phyloP scores from a whole-genome alignment of 64 coral and sea anemone genomes.

The Hydrozoanthus tunicans region DNA sequence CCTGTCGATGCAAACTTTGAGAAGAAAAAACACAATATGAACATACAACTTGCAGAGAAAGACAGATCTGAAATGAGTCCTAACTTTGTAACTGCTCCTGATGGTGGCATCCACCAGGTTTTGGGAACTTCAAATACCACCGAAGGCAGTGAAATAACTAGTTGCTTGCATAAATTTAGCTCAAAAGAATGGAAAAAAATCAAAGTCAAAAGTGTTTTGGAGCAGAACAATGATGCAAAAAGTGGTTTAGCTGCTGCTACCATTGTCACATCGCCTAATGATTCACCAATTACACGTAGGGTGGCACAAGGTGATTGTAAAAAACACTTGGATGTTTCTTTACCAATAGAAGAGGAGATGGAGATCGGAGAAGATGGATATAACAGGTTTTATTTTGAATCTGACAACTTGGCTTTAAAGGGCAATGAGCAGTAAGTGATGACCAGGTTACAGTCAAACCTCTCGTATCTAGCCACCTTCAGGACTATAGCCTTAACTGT shows the following conservation, averaged over 20 bases:
- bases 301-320: not conserved
- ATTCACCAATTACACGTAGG: not conserved
- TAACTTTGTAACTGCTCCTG: not conserved
- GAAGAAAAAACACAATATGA: not conserved
- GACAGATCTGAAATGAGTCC: not conserved
- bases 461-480: not conserved
- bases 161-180: not conserved
- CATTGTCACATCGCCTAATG: not conserved
- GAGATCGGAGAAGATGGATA: slow-evolving; percentile 59
- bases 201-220: not conserved
- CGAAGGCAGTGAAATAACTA: not conserved
- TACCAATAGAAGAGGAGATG: slow-evolving; percentile 68
- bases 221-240: not conserved
- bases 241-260: not conserved
- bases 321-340: not conserved
- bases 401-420: slow-evolving; percentile 91
- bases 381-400: slow-evolving; percentile 96
- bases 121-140: not conserved
- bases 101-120: not conserved
- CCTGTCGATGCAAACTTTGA: not conserved
- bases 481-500: no score
- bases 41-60: not conserved
- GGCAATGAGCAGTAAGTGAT: slow-evolving; percentile 93
- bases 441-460: not conserved
- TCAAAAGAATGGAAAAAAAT: not conserved